Percentiles rank a stretch among this genome's conserved stretches.
These are phyloP conservation scores for Sarotherodon lohbergeri DNA, from an alignment of 2,113 vertebrate genomes.

Conservation along the genomic window DNA sequence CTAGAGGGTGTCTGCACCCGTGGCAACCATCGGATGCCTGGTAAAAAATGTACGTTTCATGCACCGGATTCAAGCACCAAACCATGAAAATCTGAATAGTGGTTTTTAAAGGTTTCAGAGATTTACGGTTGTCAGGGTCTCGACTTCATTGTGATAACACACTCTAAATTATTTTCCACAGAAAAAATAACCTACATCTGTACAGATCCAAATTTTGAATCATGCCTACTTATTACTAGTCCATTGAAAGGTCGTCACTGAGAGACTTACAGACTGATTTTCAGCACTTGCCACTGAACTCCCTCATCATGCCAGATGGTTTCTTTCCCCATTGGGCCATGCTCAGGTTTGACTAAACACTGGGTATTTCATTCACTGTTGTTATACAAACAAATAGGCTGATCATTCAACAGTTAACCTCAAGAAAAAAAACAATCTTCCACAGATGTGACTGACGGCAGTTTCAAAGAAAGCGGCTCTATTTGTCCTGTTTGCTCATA, in stretches of 20 bases:
- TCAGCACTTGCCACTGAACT: not conserved
- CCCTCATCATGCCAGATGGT: not conserved
- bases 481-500: not conserved
- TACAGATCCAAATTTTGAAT: not conserved
- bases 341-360: not conserved
- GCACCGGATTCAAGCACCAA: not conserved
- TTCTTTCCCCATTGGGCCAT: not conserved
- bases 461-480: not conserved
- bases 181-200: rapidly evolving
- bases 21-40: not conserved
- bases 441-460: not conserved
- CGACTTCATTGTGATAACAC: rapidly evolving
- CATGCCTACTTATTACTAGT: not conserved
- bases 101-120: not conserved
- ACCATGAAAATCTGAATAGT: not conserved
- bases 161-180: not conserved
- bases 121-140: not conserved
- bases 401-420: not conserved
- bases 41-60: not conserved
- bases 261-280: not conserved
- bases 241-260: not conserved
- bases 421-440: not conserved
- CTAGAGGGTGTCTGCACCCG: rapidly evolving
- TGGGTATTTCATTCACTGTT: not conserved
- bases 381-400: not conserved